These are phyloP conservation scores for Parus major DNA, from an alignment of 2,113 vertebrate species.

Conservation along the genomic window DNA sequence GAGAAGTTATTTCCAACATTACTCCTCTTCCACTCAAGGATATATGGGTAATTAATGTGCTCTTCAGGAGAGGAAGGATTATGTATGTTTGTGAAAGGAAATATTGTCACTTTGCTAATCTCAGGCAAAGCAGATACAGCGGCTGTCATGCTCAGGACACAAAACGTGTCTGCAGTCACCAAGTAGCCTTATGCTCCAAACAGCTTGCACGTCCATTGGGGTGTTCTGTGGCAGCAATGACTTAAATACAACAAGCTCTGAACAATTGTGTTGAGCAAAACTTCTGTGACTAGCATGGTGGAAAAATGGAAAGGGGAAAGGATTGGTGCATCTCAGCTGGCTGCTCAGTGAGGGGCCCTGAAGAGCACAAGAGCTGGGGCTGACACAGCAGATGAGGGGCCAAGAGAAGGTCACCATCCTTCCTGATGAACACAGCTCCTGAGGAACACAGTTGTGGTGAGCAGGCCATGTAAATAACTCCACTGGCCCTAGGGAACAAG, in stretches of 20 bases:
- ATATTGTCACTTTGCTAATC: not conserved
- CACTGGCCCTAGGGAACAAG: not conserved
- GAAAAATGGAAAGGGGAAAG: not conserved
- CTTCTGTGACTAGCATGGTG: not conserved
- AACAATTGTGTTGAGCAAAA: not conserved
- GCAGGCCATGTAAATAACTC: not conserved
- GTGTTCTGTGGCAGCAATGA: not conserved
- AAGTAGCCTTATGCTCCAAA: not conserved
- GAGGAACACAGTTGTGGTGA: not conserved
- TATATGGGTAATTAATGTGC: not conserved
- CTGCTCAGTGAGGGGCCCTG: not conserved
- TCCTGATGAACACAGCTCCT: not conserved
- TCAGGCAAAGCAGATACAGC: not conserved
- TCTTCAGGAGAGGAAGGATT: not conserved
- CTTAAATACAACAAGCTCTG: not conserved
- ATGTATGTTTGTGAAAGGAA: not conserved
- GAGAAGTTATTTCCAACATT: not conserved
- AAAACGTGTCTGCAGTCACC: accelerated
- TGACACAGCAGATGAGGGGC: not conserved
- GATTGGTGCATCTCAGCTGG: not conserved
- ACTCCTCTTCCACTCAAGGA: not conserved
- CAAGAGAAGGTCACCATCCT: not conserved
- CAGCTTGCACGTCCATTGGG: not conserved
- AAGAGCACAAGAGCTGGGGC: not conserved
- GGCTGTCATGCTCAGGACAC: not conserved